Conservation (phyloP, 1,140 invertebrate species). For the Microplitis mediator region DNA sequence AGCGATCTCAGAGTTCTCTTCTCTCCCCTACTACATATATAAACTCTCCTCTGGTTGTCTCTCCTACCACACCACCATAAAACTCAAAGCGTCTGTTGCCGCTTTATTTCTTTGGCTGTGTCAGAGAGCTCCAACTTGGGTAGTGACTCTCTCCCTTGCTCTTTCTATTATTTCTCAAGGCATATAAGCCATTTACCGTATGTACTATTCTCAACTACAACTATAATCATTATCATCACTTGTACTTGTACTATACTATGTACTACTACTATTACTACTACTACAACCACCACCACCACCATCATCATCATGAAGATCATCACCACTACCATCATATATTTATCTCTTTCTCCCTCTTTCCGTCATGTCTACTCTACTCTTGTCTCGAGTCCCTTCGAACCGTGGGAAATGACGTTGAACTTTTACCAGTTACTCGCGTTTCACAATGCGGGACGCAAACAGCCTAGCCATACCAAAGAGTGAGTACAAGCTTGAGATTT, state of each 20-base stretch:
- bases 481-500: slow-evolving; percentile 14
- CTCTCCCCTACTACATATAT: not conserved
- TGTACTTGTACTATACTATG: slow-evolving; percentile 22
- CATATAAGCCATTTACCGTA: not conserved
- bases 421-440: slow-evolving; percentile 45
- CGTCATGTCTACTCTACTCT: slow-evolving; percentile 7
- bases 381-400: slow-evolving; percentile 26
- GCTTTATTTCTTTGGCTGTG: not conserved
- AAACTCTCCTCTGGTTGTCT: slow-evolving; percentile 7
- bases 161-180: slow-evolving; percentile 20
- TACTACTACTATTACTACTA: not conserved
- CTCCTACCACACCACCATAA: slow-evolving; percentile 4
- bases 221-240: too few species aligned
- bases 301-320: not conserved
- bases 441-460: slow-evolving; percentile 28
- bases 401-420: slow-evolving; percentile 58
- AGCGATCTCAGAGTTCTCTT: slow-evolving; percentile 24
- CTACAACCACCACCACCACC: slow-evolving; percentile 29
- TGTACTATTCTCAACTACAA: not conserved
- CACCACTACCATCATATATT: not conserved
- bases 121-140: not conserved
- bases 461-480: not conserved
- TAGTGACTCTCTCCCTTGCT: not conserved
- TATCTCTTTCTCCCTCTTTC: slow-evolving; percentile 8
- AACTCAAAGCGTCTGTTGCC: slow-evolving; percentile 7